Evolutionary conservation across 2,888 invertebrate species (phyloP).

Genomic region (Tetheella fluctuosa): DNA sequence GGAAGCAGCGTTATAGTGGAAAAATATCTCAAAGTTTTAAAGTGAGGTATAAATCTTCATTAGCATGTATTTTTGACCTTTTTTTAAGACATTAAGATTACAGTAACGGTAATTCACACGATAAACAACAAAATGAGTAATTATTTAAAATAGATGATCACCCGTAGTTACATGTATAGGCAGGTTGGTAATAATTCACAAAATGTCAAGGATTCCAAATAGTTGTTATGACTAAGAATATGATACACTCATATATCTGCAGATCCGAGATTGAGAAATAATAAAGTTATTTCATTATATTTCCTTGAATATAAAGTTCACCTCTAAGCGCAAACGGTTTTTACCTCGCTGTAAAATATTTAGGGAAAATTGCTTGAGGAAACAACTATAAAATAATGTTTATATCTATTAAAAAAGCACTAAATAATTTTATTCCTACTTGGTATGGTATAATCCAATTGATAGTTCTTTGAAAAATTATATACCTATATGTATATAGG

Average conservation of each 20-base stretch:
- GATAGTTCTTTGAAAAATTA: too few relatives aligned
- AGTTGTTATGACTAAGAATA: constrained; percentile 31
- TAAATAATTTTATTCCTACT: not conserved
- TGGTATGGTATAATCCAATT: too few relatives aligned
- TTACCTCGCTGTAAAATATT: not conserved
- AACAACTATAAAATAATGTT: not conserved
- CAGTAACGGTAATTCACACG: constrained; percentile 6
- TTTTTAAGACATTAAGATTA: not conserved
- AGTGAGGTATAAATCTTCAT: not conserved
- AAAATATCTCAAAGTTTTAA: not conserved
- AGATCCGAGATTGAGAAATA: constrained; percentile 10
- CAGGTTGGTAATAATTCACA: constrained; percentile 32
- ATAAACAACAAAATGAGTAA: constrained; percentile 16
- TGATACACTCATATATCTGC: constrained; percentile 20
- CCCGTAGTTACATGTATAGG: constrained; percentile 25
- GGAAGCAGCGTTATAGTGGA: too few relatives aligned
- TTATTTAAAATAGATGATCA: constrained; percentile 36
- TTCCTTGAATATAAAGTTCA: constrained; percentile 18
- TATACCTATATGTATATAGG: too few relatives aligned
- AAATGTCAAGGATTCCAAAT: constrained; percentile 37
- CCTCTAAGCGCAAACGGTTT: not conserved
- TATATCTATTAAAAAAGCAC: not conserved
- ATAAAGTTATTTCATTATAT: constrained; percentile 12
- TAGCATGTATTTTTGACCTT: constrained; percentile 1
- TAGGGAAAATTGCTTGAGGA: not conserved